Percentiles rank a stretch among this genome's conserved stretches.
Conservation (phyloP, 2,113 vertebrate species). For the Acrocephalus arundinaceus region DNA sequence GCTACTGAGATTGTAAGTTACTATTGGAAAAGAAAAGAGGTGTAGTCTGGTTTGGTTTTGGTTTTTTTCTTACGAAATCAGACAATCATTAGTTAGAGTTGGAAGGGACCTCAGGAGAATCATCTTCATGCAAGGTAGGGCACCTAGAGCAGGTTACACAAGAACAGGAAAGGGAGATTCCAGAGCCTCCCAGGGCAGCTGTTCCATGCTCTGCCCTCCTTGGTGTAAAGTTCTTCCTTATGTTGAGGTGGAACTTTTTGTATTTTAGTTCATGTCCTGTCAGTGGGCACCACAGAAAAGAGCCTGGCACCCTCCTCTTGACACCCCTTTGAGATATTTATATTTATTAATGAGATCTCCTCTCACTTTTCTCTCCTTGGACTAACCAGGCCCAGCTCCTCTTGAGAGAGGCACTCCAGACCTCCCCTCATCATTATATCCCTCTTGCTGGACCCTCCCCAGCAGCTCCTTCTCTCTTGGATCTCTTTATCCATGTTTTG, state of each 20-base stretch:
- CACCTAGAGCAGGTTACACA: background rate
- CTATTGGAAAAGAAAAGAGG: background rate
- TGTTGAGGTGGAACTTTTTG: accelerated
- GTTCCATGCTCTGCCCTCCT: background rate
- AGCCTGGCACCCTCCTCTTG: background rate
- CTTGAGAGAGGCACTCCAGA: background rate
- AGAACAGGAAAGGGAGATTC: background rate
- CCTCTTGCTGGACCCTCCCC: background rate
- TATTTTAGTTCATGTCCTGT: background rate
- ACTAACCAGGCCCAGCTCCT: background rate
- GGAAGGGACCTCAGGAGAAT: background rate
- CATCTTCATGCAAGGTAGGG: background rate
- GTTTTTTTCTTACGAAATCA: background rate
- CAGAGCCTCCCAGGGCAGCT: background rate
- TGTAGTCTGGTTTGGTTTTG: background rate
- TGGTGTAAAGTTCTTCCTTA: background rate
- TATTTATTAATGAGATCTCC: background rate
- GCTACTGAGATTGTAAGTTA: background rate
- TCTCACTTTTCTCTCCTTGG: background rate
- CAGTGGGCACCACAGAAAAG: background rate
- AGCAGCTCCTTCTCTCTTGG: background rate
- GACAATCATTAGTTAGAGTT: background rate
- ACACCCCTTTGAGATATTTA: background rate
- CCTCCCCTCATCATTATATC: background rate
- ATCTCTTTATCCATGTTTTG: background rate